Percentiles rank a stretch among this genome's conserved stretches.
Conservation (phyloP, 1,140 invertebrate genomes). For the Varroa destructor region DNA sequence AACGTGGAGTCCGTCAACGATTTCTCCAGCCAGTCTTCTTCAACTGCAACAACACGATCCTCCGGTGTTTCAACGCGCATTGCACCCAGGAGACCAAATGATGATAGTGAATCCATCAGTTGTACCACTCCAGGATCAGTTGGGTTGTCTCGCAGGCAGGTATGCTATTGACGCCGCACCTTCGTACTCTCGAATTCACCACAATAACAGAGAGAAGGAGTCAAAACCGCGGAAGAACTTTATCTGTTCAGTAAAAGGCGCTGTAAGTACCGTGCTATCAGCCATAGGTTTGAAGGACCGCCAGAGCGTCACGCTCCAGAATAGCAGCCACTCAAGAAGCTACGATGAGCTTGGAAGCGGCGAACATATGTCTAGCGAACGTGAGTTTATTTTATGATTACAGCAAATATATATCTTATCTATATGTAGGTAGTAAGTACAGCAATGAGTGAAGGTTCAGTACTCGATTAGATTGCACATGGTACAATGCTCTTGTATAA, state of each 20-base stretch:
- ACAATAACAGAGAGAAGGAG: slow-evolving; percentile 1
- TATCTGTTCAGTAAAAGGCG: not conserved
- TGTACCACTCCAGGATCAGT: too few relatives aligned
- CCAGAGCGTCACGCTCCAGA: slow-evolving; percentile 20
- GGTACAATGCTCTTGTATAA: too few relatives aligned
- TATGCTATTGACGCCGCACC: too few relatives aligned
- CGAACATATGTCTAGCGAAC: slow-evolving; percentile 20
- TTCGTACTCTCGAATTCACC: too few relatives aligned
- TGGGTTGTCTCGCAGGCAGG: too few relatives aligned
- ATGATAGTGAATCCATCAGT: too few relatives aligned
- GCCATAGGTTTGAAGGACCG: slow-evolving; percentile 5
- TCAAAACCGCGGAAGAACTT: not conserved
- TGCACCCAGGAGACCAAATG: slow-evolving; percentile 37
- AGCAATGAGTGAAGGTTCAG: too few relatives aligned
- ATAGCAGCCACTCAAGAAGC: slow-evolving; percentile 21
- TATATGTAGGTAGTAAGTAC: not conserved
- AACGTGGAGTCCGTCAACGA: slow-evolving; percentile 86
- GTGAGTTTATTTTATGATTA: not conserved
- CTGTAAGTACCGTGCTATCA: slow-evolving; percentile 3
- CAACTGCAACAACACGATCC: slow-evolving; percentile 75
- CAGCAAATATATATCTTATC: not conserved
- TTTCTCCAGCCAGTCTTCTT: slow-evolving; percentile 38
- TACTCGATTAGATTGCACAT: too few relatives aligned
- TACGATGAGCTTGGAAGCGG: slow-evolving; percentile 22
- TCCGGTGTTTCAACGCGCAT: slow-evolving; percentile 38